Percentiles rank a stretch among this genome's conserved stretches.
These are phyloP conservation scores for Drosophila peninsularis DNA, from an alignment of 2,888 invertebrate species.

Conservation along the genomic window DNA sequence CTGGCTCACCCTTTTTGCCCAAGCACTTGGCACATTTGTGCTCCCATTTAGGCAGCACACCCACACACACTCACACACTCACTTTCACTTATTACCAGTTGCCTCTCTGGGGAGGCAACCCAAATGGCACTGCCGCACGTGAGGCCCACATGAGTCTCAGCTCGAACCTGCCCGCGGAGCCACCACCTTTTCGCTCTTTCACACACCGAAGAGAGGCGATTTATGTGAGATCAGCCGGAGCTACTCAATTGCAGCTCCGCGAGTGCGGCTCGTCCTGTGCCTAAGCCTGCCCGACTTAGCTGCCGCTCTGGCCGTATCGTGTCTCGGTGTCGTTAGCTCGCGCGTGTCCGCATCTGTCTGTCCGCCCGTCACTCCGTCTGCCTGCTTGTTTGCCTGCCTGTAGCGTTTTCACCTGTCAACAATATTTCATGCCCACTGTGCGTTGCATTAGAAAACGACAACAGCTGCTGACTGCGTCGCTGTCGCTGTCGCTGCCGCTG, in stretches of 20 bases:
- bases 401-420: slow-evolving; percentile 75
- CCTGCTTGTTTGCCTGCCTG: slow-evolving; percentile 20
- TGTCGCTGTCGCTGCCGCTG: slow-evolving; percentile 15
- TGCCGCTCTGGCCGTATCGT: slow-evolving; percentile 45
- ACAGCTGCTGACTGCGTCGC: slow-evolving; percentile 59
- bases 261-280: slow-evolving; percentile 1
- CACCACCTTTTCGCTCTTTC: slow-evolving; percentile 32
- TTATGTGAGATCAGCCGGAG: slow-evolving; percentile 19
- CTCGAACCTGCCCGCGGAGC: slow-evolving; percentile 1
- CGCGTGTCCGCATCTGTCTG: slow-evolving; percentile 45
- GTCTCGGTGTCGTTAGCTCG: slow-evolving; percentile 59
- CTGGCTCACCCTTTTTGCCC: slow-evolving; percentile 41
- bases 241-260: neutral
- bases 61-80: slow-evolving; percentile 32
- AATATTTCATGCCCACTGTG: slow-evolving; percentile 78
- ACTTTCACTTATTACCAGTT: slow-evolving; percentile 69
- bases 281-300: slow-evolving; percentile 16
- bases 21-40: slow-evolving; percentile 51
- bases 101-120: slow-evolving; percentile 55
- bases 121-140: slow-evolving; percentile 69
- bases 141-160: slow-evolving; percentile 31
- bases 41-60: slow-evolving; percentile 37
- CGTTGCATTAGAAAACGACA: slow-evolving; percentile 72
- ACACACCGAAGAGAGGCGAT: slow-evolving; percentile 10
- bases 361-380: slow-evolving; percentile 15